Evolutionary conservation across 2,113 vertebrate genomes (phyloP).

Genomic region (Brienomyrus brachyistius): DNA sequence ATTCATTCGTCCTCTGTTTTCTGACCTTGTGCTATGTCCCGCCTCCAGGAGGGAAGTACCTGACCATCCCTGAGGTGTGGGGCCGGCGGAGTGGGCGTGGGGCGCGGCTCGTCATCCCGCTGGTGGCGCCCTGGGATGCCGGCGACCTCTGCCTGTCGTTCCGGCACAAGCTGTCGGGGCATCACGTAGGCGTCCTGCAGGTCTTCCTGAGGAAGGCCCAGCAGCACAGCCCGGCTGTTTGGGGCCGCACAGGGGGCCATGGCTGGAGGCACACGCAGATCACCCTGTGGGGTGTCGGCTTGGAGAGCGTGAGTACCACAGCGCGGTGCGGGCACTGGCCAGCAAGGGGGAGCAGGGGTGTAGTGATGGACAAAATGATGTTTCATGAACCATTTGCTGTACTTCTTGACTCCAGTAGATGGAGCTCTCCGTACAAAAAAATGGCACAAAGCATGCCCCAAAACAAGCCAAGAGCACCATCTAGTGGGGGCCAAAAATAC

Average conservation of each 20-base stretch:
- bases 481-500: background rate
- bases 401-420: background rate
- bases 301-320: constrained; percentile 70
- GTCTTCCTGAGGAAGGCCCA: constrained; percentile 76
- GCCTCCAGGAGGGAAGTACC: constrained; percentile 73
- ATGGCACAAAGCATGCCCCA: background rate
- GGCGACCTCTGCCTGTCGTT: constrained; percentile 84
- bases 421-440: background rate
- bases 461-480: background rate
- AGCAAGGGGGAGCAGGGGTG: background rate
- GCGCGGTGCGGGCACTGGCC: background rate
- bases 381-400: background rate
- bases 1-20: background rate
- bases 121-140: constrained; percentile 58
- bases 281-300: constrained; percentile 56
- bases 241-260: constrained; percentile 67
- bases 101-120: constrained; percentile 73
- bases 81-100: constrained; percentile 62
- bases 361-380: background rate
- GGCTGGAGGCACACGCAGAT: constrained; percentile 75
- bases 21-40: background rate
- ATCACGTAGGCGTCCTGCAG: constrained; percentile 78
- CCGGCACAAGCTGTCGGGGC: constrained; percentile 75
- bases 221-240: constrained; percentile 72
- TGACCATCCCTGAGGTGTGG: constrained; percentile 71